Evolutionary conservation across 2,113 vertebrate species (phyloP), one percentile per base, ranked within the genome.

Genomic region (Galemys pyrenaicus): DNA sequence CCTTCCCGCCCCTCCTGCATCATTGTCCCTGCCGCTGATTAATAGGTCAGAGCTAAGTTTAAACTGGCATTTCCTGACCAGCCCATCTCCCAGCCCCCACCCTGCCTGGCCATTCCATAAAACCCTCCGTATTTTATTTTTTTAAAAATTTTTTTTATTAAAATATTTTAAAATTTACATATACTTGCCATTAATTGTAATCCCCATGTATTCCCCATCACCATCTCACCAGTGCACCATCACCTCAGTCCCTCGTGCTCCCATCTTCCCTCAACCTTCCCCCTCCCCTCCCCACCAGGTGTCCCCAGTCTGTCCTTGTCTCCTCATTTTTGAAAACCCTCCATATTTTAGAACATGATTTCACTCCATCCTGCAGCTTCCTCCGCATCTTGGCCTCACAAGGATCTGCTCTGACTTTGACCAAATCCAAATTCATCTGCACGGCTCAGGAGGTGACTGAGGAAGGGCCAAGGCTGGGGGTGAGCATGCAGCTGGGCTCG

Each of bases 11-110:
- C 97, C 96, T 94, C 92, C 77, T 26, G 96, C 90, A 91, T 96
- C 97, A 98, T 98, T 98, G 98, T 98, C 98, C 96, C 89, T 0
- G 0, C 51, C n/a, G 89, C 97, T 98, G 97, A 98, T 98, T 97
- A 98, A 98, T 97, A 97, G 96, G 96, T 97, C 88, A 92, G 97
- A 94, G 89, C 98, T 98, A 98, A 98, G 97, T 98, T 98, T 98
- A 97, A 97, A 97, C 95, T 93, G 92, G 96, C 75, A 93, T 97
- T 98, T 98, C 98, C 97, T 95, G 96, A 84, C 95, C 87, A 96
- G 95, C 95, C 93, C 78, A 73, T 89, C 93, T 78, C 96, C 89
- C 92, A 54, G 87, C 75, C 75, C 67, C 89, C n/a, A 12, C 84
- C 81, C 56, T 9, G 75, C 84, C 92, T 44, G n/a, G 37, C 41